Conservation (phyloP, 2,888 invertebrate genomes). For the Encarsia formosa region DNA sequence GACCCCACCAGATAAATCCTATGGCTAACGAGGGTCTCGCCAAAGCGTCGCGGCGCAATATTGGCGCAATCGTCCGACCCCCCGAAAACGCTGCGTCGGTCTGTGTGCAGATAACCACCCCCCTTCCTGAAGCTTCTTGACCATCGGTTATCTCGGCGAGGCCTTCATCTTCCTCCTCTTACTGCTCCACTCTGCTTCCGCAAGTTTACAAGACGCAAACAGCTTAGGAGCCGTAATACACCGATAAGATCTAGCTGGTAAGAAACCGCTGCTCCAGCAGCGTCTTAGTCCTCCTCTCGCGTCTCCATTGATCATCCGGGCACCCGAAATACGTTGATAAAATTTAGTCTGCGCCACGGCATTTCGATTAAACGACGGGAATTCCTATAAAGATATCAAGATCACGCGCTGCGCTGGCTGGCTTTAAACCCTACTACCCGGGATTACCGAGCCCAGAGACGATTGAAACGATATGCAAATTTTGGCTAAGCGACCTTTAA, state of each 20-base stretch:
- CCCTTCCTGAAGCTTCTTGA: too few species aligned
- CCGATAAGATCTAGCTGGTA: constrained; percentile 46
- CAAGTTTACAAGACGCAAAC: constrained; percentile 49
- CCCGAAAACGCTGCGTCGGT: too few species aligned
- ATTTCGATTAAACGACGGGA: constrained; percentile 37
- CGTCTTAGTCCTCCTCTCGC: neutral
- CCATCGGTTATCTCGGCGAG: too few species aligned
- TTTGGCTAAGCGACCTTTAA: too few species aligned
- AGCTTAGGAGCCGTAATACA: constrained; percentile 47
- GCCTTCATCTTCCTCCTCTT: neutral
- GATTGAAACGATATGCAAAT: constrained; percentile 30
- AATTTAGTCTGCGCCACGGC: constrained; percentile 7
- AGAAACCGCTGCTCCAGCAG: neutral
- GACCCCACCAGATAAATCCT: too few species aligned
- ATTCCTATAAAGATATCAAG: constrained; percentile 37
- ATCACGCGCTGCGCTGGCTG: constrained; percentile 29
- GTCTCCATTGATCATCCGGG: constrained; percentile 31
- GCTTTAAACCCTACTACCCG: too few species aligned
- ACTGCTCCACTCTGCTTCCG: neutral
- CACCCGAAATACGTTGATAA: too few species aligned
- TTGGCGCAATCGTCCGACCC: too few species aligned
- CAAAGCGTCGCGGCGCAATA: too few species aligned
- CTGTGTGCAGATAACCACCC: too few species aligned
- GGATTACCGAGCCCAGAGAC: too few species aligned
- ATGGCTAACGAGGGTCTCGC: too few species aligned